Evolutionary conservation across 1,140 invertebrate genomes (phyloP).

Genomic region (Ceratosolen solmsi): DNA sequence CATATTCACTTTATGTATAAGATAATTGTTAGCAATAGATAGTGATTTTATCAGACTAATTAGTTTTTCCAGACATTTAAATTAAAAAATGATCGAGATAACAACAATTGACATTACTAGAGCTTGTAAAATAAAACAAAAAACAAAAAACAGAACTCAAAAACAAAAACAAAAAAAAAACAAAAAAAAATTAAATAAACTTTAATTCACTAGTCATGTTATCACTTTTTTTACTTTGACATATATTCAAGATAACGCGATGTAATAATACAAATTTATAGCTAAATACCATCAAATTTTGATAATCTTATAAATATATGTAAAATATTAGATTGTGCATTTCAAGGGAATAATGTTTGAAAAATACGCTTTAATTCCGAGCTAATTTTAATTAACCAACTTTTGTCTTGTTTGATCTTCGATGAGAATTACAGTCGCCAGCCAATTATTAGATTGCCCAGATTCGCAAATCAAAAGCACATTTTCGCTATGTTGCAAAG

Average conservation of each 20-base stretch:
- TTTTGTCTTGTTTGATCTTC: too few relatives aligned
- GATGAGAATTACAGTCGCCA: too few relatives aligned
- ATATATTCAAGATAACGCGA: constrained; percentile 7
- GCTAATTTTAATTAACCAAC: too few relatives aligned
- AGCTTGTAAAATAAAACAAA: not conserved
- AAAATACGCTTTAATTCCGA: too few relatives aligned
- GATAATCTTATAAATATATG: not conserved
- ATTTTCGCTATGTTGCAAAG: too few relatives aligned
- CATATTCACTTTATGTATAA: not conserved
- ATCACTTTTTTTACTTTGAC: not conserved
- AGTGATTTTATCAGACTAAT: not conserved
- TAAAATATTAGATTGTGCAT: too few relatives aligned
- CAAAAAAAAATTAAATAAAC: constrained; percentile 17
- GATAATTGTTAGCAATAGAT: not conserved
- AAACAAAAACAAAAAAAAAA: too few relatives aligned
- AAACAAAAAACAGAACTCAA: too few relatives aligned
- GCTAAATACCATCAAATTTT: not conserved
- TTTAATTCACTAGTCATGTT: not conserved
- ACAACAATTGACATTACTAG: not conserved
- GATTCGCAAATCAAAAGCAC: too few relatives aligned
- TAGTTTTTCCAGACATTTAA: not conserved
- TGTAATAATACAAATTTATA: not conserved
- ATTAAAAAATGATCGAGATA: not conserved
- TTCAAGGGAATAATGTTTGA: too few relatives aligned
- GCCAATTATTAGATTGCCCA: too few relatives aligned